Percentiles rank a stretch among this genome's conserved stretches.
Conservation (phyloP, 1,140 invertebrate genomes). For the Yoshiicerus persimilis region DNA sequence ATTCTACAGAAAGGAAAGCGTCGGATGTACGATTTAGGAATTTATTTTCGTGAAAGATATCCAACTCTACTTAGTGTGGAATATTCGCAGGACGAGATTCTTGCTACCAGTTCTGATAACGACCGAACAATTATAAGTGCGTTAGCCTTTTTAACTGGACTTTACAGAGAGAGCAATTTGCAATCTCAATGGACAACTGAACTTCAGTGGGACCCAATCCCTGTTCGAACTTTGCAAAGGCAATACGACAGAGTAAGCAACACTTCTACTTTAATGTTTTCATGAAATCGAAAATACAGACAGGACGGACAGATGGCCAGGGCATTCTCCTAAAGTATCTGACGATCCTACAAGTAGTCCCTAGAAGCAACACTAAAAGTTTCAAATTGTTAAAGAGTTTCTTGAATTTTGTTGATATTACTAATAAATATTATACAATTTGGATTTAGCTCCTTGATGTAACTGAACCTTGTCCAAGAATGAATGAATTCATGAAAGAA, state of each 20-base stretch:
- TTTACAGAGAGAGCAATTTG: conserved; percentile 70
- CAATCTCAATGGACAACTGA: conserved; percentile 68
- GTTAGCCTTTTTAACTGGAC: conserved; percentile 74
- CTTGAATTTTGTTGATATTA: neutral
- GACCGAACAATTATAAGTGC: conserved; percentile 93
- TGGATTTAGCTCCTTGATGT: neutral
- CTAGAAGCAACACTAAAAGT: neutral
- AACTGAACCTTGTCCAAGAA: neutral
- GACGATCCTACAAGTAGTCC: neutral
- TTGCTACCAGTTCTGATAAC: conserved; percentile 58
- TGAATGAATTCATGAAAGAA: neutral
- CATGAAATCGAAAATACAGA: no score
- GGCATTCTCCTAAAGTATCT: neutral
- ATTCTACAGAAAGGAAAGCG: neutral
- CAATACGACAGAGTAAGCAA: conserved; percentile 63
- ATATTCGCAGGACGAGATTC: neutral
- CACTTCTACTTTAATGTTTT: no score
- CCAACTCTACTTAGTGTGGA: neutral
- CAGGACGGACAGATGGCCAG: no score
- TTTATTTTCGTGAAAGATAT: neutral
- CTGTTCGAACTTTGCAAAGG: conserved; percentile 74
- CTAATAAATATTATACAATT: no score
- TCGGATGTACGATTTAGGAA: neutral
- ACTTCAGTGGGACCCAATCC: conserved; percentile 84
- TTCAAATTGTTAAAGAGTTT: neutral